These are phyloP conservation scores for Drosophila carrolli DNA, from an alignment of 1,140 invertebrate genomes.

Conservation along the genomic window DNA sequence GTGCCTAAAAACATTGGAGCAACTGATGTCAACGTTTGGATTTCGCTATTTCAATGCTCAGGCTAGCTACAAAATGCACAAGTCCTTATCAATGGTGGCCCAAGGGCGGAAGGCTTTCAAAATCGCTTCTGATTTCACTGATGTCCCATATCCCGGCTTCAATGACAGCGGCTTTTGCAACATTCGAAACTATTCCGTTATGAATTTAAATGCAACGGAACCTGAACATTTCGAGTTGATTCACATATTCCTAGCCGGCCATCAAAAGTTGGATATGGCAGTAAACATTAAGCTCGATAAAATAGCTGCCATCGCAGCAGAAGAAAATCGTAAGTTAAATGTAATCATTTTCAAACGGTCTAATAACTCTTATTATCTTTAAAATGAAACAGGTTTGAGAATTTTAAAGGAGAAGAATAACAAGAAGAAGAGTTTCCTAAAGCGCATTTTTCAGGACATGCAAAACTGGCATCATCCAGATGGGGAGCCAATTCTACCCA, in stretches of 20 bases:
- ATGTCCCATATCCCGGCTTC: conserved; percentile 20
- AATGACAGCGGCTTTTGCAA: neutral
- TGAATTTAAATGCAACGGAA: rapidly evolving
- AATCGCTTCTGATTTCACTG: neutral
- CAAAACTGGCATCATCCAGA: conserved; percentile 1
- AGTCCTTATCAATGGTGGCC: neutral
- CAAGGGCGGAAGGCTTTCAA: neutral
- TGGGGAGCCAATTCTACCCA: neutral
- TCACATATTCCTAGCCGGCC: conserved; percentile 1
- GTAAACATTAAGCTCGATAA: neutral
- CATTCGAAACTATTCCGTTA: rapidly evolving
- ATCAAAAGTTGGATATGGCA: neutral
- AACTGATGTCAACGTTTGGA: conserved; percentile 1
- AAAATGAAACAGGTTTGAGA: neutral
- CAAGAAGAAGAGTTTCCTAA: neutral
- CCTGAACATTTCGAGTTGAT: conserved; percentile 1
- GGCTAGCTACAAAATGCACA: conserved; percentile 11
- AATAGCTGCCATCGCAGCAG: neutral
- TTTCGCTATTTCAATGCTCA: conserved; percentile 24
- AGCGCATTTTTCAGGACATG: neutral
- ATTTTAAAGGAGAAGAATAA: too few relatives aligned
- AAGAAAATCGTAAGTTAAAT: neutral
- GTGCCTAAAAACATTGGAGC: neutral
- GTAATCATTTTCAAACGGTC: neutral
- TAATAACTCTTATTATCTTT: neutral